These are phyloP conservation scores for Isoperla grammatica DNA, from an alignment of 2,888 invertebrate genomes.

Conservation along the genomic window DNA sequence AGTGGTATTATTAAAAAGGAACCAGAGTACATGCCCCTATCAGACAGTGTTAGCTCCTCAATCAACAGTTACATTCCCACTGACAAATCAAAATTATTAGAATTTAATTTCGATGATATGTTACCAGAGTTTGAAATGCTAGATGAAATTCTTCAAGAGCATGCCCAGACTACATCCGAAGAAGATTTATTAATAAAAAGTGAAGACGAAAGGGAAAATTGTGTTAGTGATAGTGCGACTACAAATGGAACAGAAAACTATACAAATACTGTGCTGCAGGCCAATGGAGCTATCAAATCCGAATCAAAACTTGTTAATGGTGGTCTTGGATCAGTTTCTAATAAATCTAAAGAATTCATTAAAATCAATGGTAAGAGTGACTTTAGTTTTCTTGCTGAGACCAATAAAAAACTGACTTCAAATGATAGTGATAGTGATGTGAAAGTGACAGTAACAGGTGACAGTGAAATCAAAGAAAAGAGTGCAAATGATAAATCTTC, in stretches of 20 bases:
- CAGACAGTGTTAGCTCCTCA: neutral
- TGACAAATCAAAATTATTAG: slow-evolving; percentile 18
- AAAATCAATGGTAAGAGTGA: no score
- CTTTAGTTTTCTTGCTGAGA: slow-evolving; percentile 20
- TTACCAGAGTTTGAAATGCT: slow-evolving; percentile 43
- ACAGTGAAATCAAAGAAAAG: neutral
- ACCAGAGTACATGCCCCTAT: slow-evolving; percentile 24
- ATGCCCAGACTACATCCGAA: slow-evolving; percentile 27
- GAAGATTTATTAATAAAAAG: slow-evolving; percentile 24
- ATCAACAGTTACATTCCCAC: slow-evolving; percentile 25
- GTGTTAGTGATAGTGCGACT: slow-evolving; percentile 41
- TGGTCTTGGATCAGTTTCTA: no score
- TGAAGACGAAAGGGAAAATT: slow-evolving; percentile 39
- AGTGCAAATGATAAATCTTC: neutral
- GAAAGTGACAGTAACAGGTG: slow-evolving; percentile 21
- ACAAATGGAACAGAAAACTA: slow-evolving; percentile 6
- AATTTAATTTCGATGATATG: slow-evolving; percentile 17
- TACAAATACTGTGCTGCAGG: slow-evolving; percentile 23
- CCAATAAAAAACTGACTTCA: slow-evolving; percentile 24
- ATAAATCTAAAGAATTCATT: no score
- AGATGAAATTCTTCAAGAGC: slow-evolving; percentile 42
- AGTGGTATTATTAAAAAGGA: slow-evolving; percentile 19
- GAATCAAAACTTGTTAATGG: no score
- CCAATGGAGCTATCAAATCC: no score
- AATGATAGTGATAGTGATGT: slow-evolving; percentile 20